phyloP scores from a whole-genome alignment of 37 sponge, comb jelly and placozoan species.

The Beroe forskalii region DNA sequence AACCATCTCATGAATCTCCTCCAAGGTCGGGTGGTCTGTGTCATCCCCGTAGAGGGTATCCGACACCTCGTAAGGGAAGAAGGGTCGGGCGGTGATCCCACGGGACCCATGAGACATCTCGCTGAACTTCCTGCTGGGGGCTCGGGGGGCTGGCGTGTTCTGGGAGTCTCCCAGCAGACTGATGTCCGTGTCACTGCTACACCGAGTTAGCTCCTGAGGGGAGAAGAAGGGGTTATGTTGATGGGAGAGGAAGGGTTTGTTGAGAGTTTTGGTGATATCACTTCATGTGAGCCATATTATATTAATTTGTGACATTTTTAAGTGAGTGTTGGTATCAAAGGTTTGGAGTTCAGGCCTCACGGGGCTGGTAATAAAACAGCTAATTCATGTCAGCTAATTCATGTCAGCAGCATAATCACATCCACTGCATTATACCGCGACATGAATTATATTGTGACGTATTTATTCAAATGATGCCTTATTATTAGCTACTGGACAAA shows the following conservation, averaged over 20 bases:
- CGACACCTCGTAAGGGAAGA: neutral
- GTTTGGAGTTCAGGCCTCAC: too few species aligned
- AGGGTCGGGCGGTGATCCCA: neutral
- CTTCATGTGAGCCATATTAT: too few species aligned
- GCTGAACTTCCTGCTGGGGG: conserved; percentile 3
- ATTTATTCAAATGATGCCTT: too few species aligned
- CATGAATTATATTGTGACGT: too few species aligned
- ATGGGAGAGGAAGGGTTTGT: neutral
- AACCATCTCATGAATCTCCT: conserved; percentile 51
- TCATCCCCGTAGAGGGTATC: neutral
- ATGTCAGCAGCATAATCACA: too few species aligned
- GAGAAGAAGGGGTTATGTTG: neutral
- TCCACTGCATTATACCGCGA: too few species aligned
- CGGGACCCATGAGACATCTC: neutral
- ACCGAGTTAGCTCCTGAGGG: conserved; percentile 14
- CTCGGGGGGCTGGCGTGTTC: neutral
- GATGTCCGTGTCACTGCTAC: conserved; percentile 59
- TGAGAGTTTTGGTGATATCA: too few species aligned
- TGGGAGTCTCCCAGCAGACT: neutral
- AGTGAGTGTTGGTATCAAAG: too few species aligned
- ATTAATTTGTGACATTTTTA: too few species aligned
- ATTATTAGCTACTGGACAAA: too few species aligned
- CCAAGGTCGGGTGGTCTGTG: conserved; percentile 7
- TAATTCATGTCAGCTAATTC: too few species aligned
- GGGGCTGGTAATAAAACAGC: too few species aligned